These are phyloP conservation scores for Ophion ellenae DNA, from an alignment of 2,888 invertebrate species.

Conservation along the genomic window DNA sequence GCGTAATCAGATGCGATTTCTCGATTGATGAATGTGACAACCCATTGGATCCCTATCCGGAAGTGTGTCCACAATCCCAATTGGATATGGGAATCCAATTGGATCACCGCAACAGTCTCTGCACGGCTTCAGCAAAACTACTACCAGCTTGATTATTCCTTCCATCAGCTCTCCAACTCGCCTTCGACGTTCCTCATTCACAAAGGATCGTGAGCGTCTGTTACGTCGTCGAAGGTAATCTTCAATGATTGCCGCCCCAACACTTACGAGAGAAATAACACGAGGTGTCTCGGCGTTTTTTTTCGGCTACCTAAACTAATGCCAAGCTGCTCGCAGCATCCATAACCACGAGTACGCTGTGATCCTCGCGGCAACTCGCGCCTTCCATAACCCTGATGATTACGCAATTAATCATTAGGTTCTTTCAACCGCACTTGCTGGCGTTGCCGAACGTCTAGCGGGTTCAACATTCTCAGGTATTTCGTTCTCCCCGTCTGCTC, in stretches of 20 bases:
- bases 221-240: neutral
- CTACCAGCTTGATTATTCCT: neutral
- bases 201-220: neutral
- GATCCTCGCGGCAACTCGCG: neutral
- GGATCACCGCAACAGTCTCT: too few species aligned
- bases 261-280: neutral
- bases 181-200: neutral
- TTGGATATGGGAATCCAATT: too few species aligned
- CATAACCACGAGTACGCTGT: too few species aligned
- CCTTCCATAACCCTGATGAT: neutral
- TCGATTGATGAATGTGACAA: too few species aligned
- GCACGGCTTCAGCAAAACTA: too few species aligned
- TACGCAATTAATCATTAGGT: slow-evolving; percentile 16
- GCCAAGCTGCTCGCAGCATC: neutral
- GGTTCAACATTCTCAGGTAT: slow-evolving; percentile 41
- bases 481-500: neutral
- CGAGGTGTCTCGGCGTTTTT: neutral
- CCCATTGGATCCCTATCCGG: too few species aligned
- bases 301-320: neutral
- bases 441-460: slow-evolving; percentile 18
- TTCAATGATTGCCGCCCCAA: neutral
- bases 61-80: too few species aligned
- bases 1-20: too few species aligned
- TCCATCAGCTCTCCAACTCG: neutral
- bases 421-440: neutral